A percentile compares a stretch with the other conserved stretches of the same genome.
Evolutionary conservation across 2,113 vertebrate species (phyloP).

Genomic region (Ceuthmochares aereus): DNA sequence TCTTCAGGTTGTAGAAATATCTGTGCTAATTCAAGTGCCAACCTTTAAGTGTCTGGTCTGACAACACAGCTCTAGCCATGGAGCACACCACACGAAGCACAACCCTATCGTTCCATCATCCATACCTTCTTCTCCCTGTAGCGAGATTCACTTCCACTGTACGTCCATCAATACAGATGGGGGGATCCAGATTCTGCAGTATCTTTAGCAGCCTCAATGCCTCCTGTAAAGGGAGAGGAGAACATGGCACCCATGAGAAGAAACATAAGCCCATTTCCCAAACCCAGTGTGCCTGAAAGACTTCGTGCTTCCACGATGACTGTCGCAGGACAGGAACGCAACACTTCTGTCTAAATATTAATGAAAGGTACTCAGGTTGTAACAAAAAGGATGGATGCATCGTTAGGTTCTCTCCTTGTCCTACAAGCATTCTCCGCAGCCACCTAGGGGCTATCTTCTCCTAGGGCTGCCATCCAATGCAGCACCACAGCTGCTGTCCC

Average conservation of each 20-base stretch:
- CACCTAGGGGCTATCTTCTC: background rate
- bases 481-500: background rate
- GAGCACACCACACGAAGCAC: background rate
- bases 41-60: background rate
- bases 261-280: background rate
- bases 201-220: conserved; percentile 91
- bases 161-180: conserved; percentile 92
- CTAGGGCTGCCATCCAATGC: background rate
- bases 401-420: background rate
- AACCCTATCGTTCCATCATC: background rate
- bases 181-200: conserved; percentile 88
- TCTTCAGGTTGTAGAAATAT: background rate
- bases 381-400: background rate
- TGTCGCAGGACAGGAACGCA: background rate
- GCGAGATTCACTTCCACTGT: conserved; percentile 92
- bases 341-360: background rate
- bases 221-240: conserved; percentile 80
- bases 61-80: background rate
- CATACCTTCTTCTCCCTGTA: conserved; percentile 81
- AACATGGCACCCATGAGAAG: background rate
- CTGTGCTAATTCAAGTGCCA: background rate
- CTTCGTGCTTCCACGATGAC: background rate
- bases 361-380: background rate
- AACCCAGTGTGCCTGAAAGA: background rate
- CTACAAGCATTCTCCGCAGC: background rate